Conservation (phyloP, 2,797 vertebrate species). For the Spea hammondii region DNA sequence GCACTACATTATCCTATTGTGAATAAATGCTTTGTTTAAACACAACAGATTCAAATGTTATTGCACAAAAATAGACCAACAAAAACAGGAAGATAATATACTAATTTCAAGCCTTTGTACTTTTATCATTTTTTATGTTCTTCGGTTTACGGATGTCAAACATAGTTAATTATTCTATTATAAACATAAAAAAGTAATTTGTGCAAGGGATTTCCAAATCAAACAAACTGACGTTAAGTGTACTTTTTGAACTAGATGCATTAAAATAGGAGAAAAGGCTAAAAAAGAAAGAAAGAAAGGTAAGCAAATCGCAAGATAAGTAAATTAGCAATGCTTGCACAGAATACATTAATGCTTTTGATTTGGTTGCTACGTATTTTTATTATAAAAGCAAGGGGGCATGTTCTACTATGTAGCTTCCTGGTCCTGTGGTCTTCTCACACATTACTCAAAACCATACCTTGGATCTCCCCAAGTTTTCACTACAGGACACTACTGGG, state of each 20-base stretch:
- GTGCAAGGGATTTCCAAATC: background rate
- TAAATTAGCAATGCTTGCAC: too few relatives aligned
- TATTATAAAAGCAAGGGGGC: too few relatives aligned
- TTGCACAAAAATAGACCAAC: background rate
- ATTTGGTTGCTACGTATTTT: too few relatives aligned
- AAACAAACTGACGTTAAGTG: background rate
- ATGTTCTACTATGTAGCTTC: too few relatives aligned
- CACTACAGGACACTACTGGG: too few relatives aligned
- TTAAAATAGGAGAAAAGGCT: background rate
- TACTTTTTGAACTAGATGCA: background rate
- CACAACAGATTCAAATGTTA: background rate
- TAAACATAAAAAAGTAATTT: background rate
- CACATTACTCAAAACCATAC: too few relatives aligned
- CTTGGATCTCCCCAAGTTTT: too few relatives aligned
- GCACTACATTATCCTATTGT: background rate
- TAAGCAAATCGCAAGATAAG: background rate
- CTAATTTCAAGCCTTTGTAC: background rate
- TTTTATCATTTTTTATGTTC: background rate
- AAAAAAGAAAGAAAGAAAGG: background rate
- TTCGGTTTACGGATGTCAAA: background rate
- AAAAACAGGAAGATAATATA: background rate
- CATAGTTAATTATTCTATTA: background rate
- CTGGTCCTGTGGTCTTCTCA: too few relatives aligned
- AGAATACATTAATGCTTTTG: too few relatives aligned
- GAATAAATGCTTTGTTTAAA: slow-evolving; percentile 1